Conservation (phyloP, 2,888 invertebrate species). For the Callyntrura sp. region DNA sequence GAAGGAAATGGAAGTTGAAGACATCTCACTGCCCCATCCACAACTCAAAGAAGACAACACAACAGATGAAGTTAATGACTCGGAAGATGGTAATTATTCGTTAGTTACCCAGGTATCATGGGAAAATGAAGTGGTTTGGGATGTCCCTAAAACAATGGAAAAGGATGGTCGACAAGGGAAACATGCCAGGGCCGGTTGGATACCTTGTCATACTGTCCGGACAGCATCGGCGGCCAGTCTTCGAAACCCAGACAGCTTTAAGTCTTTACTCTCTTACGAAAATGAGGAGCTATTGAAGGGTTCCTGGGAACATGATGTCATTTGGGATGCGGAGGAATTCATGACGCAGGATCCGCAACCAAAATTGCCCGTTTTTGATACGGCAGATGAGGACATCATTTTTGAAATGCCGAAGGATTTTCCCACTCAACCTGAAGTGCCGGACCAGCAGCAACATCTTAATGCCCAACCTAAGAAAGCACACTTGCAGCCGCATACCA, state of each 20-base stretch:
- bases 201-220: background rate
- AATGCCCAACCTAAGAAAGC: background rate
- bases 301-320: constrained; percentile 98
- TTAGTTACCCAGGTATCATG: constrained; percentile 98
- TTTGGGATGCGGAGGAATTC: constrained; percentile 98
- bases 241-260: background rate
- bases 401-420: constrained; percentile 97
- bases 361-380: constrained; percentile 96
- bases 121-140: constrained; percentile 99
- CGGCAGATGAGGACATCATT: constrained; percentile 98
- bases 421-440: constrained; percentile 1
- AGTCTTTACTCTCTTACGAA: constrained; percentile 86
- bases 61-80: constrained; percentile 90
- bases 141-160: constrained; percentile 88
- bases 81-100: too few relatives aligned
- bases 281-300: constrained; percentile 98
- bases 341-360: constrained; percentile 93
- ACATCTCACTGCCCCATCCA: background rate
- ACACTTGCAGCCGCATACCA: constrained; percentile 94
- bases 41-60: background rate
- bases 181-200: background rate
- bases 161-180: background rate
- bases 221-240: background rate
- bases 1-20: background rate
- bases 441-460: background rate